Base-by-base conservation (phyloP, 2,113 vertebrate genomes). In the Nothocercus julius region DNA sequence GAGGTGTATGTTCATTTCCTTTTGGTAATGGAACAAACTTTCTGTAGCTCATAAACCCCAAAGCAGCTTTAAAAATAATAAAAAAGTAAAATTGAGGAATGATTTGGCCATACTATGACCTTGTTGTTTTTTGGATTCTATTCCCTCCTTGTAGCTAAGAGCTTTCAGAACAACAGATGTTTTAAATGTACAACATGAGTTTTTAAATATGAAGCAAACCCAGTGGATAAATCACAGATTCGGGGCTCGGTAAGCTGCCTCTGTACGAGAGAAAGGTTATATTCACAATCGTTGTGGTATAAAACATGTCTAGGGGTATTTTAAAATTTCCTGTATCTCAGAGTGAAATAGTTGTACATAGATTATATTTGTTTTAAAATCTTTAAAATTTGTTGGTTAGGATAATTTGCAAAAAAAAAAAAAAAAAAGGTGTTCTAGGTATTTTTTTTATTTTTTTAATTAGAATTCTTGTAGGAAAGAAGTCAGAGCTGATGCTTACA, bases 1-100 rank as follows among this genome's bases (percentile, higher is more conserved):
- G 77, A 82, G 80, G 87, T 95, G 82, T 70, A 82, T 90, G 59
- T 56, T 96, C 72, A 59, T 94, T 97, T 94, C 90, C 96, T 97
- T 94, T 95, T 94, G 72, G 89, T 96, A 97, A 95, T 81, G 84
- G 89, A 92, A 97, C 95, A 97, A 96, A 96, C 89, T 96, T 96
- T 97, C 87, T 97, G 75, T 92, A 93, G 83, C 84, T 97, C 74
- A 89, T 94, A 97, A 97, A 96, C 84, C 85, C 66, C 66, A 96
- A 96, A 97, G 83, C 83, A 94, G 76, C 91, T 96, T 96, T 94
- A 97, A 95, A 96, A 44, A 49, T 49, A 49, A 49, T 49, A 49
- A 49, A 47, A 58, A 93, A 93, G 56, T 85, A 74, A 85, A 95
- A 51, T 49, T 77, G 72, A 85, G 79, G 36, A 96, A 28, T 80